These are phyloP conservation scores for Panorpa germanica DNA, from an alignment of 2,888 invertebrate species.

Conservation along the genomic window DNA sequence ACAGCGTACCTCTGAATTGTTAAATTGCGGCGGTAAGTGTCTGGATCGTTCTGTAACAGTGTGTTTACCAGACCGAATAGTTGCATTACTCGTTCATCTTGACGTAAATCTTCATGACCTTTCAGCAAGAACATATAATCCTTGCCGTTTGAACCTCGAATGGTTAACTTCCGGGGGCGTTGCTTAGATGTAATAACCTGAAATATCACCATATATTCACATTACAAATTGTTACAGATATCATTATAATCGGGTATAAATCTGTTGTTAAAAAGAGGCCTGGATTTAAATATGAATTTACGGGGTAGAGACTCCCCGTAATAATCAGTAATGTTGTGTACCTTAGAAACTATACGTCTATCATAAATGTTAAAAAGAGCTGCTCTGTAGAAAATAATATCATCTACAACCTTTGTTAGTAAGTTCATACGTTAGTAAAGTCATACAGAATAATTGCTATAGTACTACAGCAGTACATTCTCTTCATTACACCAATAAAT, in stretches of 20 bases:
- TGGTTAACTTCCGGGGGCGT: constrained; percentile 83
- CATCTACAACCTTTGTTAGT: too few relatives aligned
- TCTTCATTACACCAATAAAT: too few relatives aligned
- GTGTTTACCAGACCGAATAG: constrained; percentile 93
- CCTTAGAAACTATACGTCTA: too few relatives aligned
- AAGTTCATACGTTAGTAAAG: too few relatives aligned
- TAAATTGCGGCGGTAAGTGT: constrained; percentile 53
- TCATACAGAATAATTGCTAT: too few relatives aligned
- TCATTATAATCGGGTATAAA: background rate
- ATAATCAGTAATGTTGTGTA: too few relatives aligned
- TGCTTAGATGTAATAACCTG: constrained; percentile 96
- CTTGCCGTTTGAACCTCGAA: constrained; percentile 88
- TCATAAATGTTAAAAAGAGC: too few relatives aligned
- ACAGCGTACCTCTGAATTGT: constrained; percentile 91
- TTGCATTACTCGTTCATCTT: constrained; percentile 99
- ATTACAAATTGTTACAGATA: constrained; percentile 1
- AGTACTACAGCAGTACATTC: too few relatives aligned
- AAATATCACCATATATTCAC: constrained; percentile 3
- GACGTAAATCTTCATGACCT: constrained; percentile 96
- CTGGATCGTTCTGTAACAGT: constrained; percentile 80
- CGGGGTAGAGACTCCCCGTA: constrained; percentile 2
- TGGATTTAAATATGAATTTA: constrained; percentile 6
- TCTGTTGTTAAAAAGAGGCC: background rate
- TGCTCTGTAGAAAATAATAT: too few relatives aligned
- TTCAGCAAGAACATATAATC: constrained; percentile 97